Evolutionary conservation across 2,888 invertebrate species (phyloP).

Genomic region (Cosmia pyralina): DNA sequence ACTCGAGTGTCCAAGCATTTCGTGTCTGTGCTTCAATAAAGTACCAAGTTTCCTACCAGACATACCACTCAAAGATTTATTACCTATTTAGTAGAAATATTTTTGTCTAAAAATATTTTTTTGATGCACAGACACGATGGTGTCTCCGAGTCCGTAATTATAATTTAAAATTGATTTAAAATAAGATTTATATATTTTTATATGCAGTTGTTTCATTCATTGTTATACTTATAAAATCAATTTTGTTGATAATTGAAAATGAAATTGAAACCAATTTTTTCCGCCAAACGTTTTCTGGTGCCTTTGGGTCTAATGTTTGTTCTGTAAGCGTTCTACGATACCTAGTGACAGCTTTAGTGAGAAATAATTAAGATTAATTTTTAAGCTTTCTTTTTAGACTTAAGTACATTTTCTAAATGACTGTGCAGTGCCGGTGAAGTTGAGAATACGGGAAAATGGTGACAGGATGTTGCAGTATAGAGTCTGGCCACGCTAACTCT

Average conservation of each 20-base stretch:
- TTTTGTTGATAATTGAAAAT: conserved; percentile 82
- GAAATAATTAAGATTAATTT: conserved; percentile 79
- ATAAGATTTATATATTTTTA: conserved; percentile 90
- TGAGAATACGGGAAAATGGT: conserved; percentile 48
- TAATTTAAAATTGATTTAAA: conserved; percentile 82
- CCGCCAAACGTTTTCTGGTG: conserved; percentile 63
- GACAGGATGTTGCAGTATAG: conserved; percentile 4
- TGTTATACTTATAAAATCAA: conserved; percentile 84
- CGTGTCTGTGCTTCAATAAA: conserved; percentile 49
- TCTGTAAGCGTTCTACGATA: conserved; percentile 63
- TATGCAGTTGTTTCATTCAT: conserved; percentile 86
- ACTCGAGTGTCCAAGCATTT: conserved; percentile 44
- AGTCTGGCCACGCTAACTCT: too few species aligned
- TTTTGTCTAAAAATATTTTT: conserved; percentile 16
- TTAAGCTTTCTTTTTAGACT: conserved; percentile 79
- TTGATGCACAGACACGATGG: conserved; percentile 44
- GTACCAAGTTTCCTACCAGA: conserved; percentile 31
- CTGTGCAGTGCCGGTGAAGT: conserved; percentile 59
- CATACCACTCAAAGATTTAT: conserved; percentile 20
- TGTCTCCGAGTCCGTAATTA: conserved; percentile 47
- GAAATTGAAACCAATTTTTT: conserved; percentile 67
- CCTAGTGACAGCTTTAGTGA: conserved; percentile 82
- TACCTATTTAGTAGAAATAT: conserved; percentile 46
- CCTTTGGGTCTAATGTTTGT: conserved; percentile 69
- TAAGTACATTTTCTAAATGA: conserved; percentile 74